Base-by-base conservation (phyloP, 2,888 invertebrate species). In the Ypsolopha scabrella region DNA sequence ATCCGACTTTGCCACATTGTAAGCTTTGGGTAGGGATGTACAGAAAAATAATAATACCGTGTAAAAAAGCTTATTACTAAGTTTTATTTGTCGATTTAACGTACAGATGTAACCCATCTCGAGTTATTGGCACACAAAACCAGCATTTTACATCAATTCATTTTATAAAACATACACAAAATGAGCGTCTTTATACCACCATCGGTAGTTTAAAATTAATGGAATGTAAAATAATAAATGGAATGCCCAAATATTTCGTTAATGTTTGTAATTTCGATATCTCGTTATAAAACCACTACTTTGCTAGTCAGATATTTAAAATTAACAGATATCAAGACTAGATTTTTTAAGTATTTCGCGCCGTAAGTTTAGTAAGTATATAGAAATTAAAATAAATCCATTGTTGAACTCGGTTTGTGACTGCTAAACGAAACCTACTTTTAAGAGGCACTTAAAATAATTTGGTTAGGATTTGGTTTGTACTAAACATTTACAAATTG, bases 41-140 rank as follows among this genome's bases (percentile, higher is more conserved):
- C 24, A 24, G 24, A 24, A 9, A n/a, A 47, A 47, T 47, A 47
- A 47, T 47, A 79, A 77, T 53, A 67, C 72, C 52, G 56, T 54
- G 59, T 75, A 71, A 78, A 83, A n/a, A 86, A 85, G 86, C 85
- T 86, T 86, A 86, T n/a, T 62, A 74, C 80, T 82, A 82, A 61
- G 65, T 70, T 82, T 86, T 86, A 86, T 85, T 86, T 86, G 86
- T 86, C 86, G 80, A 80, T 81, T 83, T 75, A 81, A 83, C 79
- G 70, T 83, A 83, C 81, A 79, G 68, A 80, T 76, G 73, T 85
- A 85, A 85, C 70, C 75, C 74, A 71, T 68, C 76, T 73, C 75
- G 65, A 66, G 65, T 68, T 70, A 79, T 86, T 86, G 86, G 86
- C 86, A 86, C 85, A 81, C 82, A 71, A 71, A 73, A 75, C 80